Percentiles rank a stretch among this genome's conserved stretches.
Evolutionary conservation across 2,797 vertebrate genomes (phyloP).

Genomic region (Emydoidea blandingii): DNA sequence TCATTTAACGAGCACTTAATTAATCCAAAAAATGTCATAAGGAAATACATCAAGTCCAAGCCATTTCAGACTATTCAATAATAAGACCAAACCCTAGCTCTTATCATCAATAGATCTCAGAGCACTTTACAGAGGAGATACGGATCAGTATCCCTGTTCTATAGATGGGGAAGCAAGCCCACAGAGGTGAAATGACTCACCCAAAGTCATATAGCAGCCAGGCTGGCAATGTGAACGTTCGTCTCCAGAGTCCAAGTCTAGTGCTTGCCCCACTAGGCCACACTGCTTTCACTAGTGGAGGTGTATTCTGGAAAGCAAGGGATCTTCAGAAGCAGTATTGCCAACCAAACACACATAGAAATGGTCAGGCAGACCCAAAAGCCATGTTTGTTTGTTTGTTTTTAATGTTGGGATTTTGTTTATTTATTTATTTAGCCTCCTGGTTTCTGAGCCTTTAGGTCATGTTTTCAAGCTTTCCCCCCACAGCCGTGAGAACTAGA

Average conservation of each 20-base stretch:
- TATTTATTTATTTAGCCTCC: not conserved
- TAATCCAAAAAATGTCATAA: not conserved
- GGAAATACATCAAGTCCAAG: not conserved
- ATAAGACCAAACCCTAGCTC: not conserved
- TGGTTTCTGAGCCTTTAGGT: not conserved
- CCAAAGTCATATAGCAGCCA: not conserved
- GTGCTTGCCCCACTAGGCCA: too few relatives aligned
- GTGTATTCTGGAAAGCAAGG: not conserved
- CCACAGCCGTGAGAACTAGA: not conserved
- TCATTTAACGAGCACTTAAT: not conserved
- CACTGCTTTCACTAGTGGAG: not conserved
- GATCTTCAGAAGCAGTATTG: too few relatives aligned
- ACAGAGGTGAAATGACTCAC: not conserved
- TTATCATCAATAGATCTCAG: not conserved
- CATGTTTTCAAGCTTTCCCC: not conserved
- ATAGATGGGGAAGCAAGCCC: not conserved
- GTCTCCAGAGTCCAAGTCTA: too few relatives aligned
- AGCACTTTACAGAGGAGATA: not conserved
- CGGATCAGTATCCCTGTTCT: not conserved
- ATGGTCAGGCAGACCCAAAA: not conserved
- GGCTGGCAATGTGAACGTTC: not conserved
- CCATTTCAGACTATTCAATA: not conserved
- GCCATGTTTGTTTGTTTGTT: not conserved
- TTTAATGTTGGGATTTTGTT: not conserved
- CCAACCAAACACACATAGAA: not conserved